Base-by-base conservation (phyloP, 2,113 vertebrate species). In the Aplodontia rufa region DNA sequence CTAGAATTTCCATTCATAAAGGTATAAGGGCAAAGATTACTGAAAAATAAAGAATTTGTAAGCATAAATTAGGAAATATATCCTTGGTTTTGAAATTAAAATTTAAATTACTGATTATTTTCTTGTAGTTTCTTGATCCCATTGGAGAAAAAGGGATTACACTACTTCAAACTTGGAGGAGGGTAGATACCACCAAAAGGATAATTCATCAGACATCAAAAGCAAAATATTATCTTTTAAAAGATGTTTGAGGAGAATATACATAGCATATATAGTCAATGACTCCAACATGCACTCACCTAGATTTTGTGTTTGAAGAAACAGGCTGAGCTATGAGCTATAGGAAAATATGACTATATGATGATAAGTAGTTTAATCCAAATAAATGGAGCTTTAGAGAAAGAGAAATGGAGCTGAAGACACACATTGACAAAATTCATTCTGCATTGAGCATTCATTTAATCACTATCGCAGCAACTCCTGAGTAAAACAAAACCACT, bases 121-220 rank as follows among this genome's bases (percentile, higher is more conserved):
- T 69, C 3, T 74, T 82, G 28, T 55, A 82, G 84, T 74, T 87
- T 89, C 24, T 74, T 75, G 2, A 82, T 4, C 0, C 19, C 20
- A 79, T 62, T 45, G 87, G n/a, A 42, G n/a, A 42, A 76, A 78
- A 96, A 87, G 40, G 87, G 93, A 32, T 68, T 97, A 91, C n/a
- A 89, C n/a, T 66, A 64, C 13, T 87, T 66, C 4, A 81, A 60
- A 12, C 24, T 96, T 69, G 81, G 66, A 9, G 66, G 53, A 97
- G 68, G 58, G 75, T 30, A 68, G 30, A 69, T 6, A 80, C 68
- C 47, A 91, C 80, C 55, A 74, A 26, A 8, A 83, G 24, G 24
- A 71, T 68, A 88, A 82, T 93, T 75, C 6, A 69, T 22, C 32
- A 88, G 16, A 87, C 9, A 81, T 53, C 14, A 75, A 83, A 71